phyloP scores from a whole-genome alignment of 2,797 vertebrate genomes.

The Myotis vivesi region DNA sequence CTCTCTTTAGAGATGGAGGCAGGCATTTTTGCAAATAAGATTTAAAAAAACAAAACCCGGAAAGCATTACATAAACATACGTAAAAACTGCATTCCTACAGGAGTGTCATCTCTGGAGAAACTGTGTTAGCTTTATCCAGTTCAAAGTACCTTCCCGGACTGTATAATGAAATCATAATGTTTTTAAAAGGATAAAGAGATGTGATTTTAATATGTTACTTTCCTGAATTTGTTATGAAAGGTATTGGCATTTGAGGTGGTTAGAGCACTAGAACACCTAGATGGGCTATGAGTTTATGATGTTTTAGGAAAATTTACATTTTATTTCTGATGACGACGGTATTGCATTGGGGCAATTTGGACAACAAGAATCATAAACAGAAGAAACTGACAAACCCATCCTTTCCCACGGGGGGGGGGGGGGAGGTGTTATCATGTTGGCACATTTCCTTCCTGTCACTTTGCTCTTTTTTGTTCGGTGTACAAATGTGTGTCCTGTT shows the following conservation, averaged over 20 bases:
- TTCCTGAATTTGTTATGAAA: slow-evolving; percentile 36
- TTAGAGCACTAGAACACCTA: not conserved
- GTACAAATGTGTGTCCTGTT: not conserved
- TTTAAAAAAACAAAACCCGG: not conserved
- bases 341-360: not conserved
- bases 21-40: slow-evolving; percentile 15
- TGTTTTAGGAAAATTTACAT: not conserved
- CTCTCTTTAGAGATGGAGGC: slow-evolving; percentile 5
- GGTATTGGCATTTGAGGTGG: not conserved
- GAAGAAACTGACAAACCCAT: not conserved
- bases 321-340: slow-evolving; percentile 14
- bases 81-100: slow-evolving; percentile 12
- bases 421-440: not conserved
- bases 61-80: not conserved
- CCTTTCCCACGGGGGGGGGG: not conserved
- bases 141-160: not conserved
- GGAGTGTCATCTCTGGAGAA: slow-evolving; percentile 22
- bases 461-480: not conserved
- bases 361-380: slow-evolving; percentile 12
- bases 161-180: slow-evolving; percentile 37
- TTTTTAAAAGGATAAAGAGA: slow-evolving; percentile 25
- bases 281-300: not conserved
- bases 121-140: not conserved
- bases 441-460: slow-evolving; percentile 1
- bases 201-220: not conserved